Base-by-base conservation (phyloP, 2,113 vertebrate genomes). In the Nothocercus nigrocapillus region DNA sequence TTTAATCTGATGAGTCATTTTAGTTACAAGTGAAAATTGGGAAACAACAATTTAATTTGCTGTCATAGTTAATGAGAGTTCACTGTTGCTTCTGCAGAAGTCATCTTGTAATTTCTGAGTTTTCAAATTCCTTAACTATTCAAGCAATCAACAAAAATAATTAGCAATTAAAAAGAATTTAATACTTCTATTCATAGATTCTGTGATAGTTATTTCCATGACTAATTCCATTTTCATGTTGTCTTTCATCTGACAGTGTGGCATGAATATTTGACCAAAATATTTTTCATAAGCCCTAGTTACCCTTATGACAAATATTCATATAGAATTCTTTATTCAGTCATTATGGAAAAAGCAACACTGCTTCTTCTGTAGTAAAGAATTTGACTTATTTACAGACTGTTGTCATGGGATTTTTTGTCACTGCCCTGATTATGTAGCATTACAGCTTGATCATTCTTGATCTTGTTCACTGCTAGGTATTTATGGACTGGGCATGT, bases 271-370 rank as follows among this genome's bases (percentile, higher is more conserved):
- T 86, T 82, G 14, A 90, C 56, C 49, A 38, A 88, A 51, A 83
- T 90, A 70, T 95, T 93, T 96, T 90, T 16, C 59, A 77, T 75
- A 86, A 78, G 75, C 11, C 56, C 20, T 12, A 75, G 51, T 81
- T 80, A 90, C 36, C 42, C 32, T 93, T 81, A 53, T 0, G 0
- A 19, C 63, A 90, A 88, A 92, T 94, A 88, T 59, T 32, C 27
- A 42, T 70, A 90, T 27, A 34, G 56, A 95, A 93, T 42, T 81
- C 30, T 93, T 88, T 81, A 28, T 81, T 92, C 64, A 34, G 14
- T 74, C 7, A 1, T 78, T 86, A 78, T 24, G 77, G 80, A 85
- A 90, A 94, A 81, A 25, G 9, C 45, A 77, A 92, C 82, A 11
- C 1, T 11, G 6, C 36, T 85, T 51, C 59, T 70, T 83, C 44